A percentile compares a stretch with the other conserved stretches of the same genome.
Conservation (phyloP, 2,888 invertebrate species). For the Sphaerophoria rueppellii region DNA sequence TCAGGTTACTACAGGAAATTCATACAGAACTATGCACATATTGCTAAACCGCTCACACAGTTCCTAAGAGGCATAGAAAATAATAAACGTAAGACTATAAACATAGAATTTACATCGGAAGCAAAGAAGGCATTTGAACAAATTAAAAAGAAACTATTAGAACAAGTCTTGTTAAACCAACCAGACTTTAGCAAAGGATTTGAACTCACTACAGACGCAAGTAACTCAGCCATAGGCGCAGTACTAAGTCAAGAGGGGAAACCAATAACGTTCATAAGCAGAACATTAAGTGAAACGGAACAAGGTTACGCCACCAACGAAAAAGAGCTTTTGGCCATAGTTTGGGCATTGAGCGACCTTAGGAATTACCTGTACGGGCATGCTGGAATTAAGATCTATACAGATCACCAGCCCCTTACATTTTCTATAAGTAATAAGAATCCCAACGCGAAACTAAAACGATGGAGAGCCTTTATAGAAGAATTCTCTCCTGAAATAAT, state of each 20-base stretch:
- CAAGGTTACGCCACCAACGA: slow-evolving; percentile 75
- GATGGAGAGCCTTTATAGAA: slow-evolving; percentile 58
- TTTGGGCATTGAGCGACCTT: slow-evolving; percentile 77
- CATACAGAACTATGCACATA: slow-evolving; percentile 12
- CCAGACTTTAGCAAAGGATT: slow-evolving; percentile 25
- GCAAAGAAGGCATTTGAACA: slow-evolving; percentile 11
- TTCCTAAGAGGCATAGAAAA: slow-evolving; percentile 10
- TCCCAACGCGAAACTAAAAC: slow-evolving; percentile 59
- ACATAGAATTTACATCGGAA: slow-evolving; percentile 7
- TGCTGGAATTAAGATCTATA: slow-evolving; percentile 70
- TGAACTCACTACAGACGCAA: slow-evolving; percentile 26
- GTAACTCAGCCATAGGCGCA: slow-evolving; percentile 65
- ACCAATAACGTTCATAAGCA: slow-evolving; percentile 76
- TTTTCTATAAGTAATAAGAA: slow-evolving; percentile 71
- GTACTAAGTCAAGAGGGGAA: slow-evolving; percentile 66
- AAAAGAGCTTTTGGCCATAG: slow-evolving; percentile 78
- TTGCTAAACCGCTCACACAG: slow-evolving; percentile 8
- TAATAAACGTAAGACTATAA: slow-evolving; percentile 17
- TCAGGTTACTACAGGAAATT: slow-evolving; percentile 18
- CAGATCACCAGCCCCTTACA: slow-evolving; percentile 59
- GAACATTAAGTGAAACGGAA: slow-evolving; percentile 74
- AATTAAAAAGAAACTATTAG: slow-evolving; percentile 6
- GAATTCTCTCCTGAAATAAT: slow-evolving; percentile 70
- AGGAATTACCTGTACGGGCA: slow-evolving; percentile 78
- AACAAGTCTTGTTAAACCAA: slow-evolving; percentile 8